Base-by-base conservation (phyloP, 2,797 vertebrate genomes). In the Nyctalus aviator region DNA sequence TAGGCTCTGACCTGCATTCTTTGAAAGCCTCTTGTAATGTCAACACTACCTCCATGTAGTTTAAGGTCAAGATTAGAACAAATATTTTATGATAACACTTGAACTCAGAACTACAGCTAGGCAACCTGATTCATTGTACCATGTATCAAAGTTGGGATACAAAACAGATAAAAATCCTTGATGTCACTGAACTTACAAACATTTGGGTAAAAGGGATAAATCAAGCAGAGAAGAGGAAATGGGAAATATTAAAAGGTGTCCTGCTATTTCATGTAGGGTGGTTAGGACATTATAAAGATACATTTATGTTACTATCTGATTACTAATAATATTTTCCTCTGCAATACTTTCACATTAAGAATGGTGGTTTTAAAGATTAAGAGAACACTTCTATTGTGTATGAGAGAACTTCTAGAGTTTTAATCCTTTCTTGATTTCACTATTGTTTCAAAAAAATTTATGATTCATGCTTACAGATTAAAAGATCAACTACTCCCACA, bases 401-500 rank as follows among this genome's bases (percentile, higher is more conserved):
- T 77, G 94, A 91, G 55, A 96, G 95, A 97, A 93, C 91, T 95
- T 84, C 93, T 90, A 77, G 79, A 35, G 23, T 94, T 96, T 96
- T 97, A 96, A 96, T 91, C 55, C 14, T 84, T 75, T 82, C 77
- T 95, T 93, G 46, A 81, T 71, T 94, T 48, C 86, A 68, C 23
- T 0, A 0, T 96, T 97, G 88, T 84, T 97, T 82, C 50, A 48
- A 94, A 75, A 82, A 35, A 72, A n/a, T 79, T 75, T 12, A 27
- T 72, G 96, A 91, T 93, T 97, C 96, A 95, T 95, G 23, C 14
- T 89, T 96, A 96, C 84, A 81, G 57, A 89, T 83, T 72, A 87
- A 86, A 88, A 79, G 84, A 66, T 59, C 41, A 87, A 32, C 71
- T 87, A 75, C 37, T 95, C 32, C 66, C 78, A 96, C 64, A 96